Base-by-base conservation (phyloP, 1,140 invertebrate species). In the Dendrolimus punctatus region DNA sequence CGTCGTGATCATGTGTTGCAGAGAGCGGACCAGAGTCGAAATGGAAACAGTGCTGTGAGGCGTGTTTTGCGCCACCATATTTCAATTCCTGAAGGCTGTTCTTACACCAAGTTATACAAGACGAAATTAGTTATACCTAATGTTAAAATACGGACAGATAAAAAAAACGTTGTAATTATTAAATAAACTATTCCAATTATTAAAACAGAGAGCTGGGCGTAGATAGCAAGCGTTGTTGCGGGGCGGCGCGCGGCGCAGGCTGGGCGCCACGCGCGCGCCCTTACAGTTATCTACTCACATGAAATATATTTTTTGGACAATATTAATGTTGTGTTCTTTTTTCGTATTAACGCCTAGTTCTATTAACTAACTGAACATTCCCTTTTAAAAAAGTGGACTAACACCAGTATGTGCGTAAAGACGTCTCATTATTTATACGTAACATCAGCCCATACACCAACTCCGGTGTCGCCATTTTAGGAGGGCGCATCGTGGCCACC, bases 31-130 rank as follows among this genome's bases (percentile, higher is more conserved):
- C 60, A 76, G 80, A 70, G 93, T 94, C 72, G 94, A 95, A 90
- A 95, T 95, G 91, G 94, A 95, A 89, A 95, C 94, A 75, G 94
- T 95, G 89, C 93, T 95, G 90, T 95, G 93, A 95, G 90, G 81
- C 68, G 83, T 70, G 66, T 86, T 71, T 84, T 80, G 73, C 80
- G 78, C 79, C 80, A 85, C 73, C 71, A 68, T 80, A 71, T 77
- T 83, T 85, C 80, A 84, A 85, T 84, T 87, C 80, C 80, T 84
- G 75, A 87, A 81, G 84, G 81, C 81, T 86, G 80, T 85, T 83
- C 82, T 85, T 83, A 86, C 81, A 84, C 81, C 80, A 85, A 87
- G 79, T 80, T 83, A 88, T 85, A 87, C 81, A 87, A 81, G 71
- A 86, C 80, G 77, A 84, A 84, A 71, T 87, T 85, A 86, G 80